Percentiles rank a stretch among this genome's conserved stretches.
Evolutionary conservation across 2,113 vertebrate species (phyloP).

Genomic region (Corydoras sp.): DNA sequence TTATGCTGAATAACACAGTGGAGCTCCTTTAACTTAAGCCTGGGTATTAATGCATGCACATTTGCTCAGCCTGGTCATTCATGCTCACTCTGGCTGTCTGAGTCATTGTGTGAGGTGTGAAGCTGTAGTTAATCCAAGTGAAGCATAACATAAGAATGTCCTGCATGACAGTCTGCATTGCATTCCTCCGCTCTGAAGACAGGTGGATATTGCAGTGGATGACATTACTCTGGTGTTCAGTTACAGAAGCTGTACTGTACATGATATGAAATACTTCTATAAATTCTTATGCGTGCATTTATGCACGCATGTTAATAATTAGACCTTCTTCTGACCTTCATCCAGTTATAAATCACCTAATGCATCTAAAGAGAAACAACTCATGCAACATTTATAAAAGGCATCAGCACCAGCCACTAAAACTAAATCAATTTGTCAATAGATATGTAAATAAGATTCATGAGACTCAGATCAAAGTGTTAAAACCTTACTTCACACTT

Average conservation of each 20-base stretch:
- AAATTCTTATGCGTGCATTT: constrained; percentile 3
- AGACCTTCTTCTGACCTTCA: too few species aligned
- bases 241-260: constrained; percentile 12
- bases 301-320: background rate
- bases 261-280: constrained; percentile 8
- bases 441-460: too few species aligned
- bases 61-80: constrained; percentile 1
- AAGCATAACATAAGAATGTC: constrained; percentile 21
- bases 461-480: too few species aligned
- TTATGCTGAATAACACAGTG: too few species aligned
- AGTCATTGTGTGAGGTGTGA: constrained; percentile 13
- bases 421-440: too few species aligned
- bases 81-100: background rate
- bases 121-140: constrained; percentile 14
- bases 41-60: background rate
- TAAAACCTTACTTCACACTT: too few species aligned
- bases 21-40: background rate
- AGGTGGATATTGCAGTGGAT: constrained; percentile 42
- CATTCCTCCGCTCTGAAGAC: constrained; percentile 44
- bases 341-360: too few species aligned
- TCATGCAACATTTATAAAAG: too few species aligned
- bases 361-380: too few species aligned
- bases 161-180: constrained; percentile 22
- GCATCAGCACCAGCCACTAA: too few species aligned
- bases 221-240: constrained; percentile 20